Conservation (phyloP, 2,797 vertebrate species). For the Anabacerthia variegaticeps region DNA sequence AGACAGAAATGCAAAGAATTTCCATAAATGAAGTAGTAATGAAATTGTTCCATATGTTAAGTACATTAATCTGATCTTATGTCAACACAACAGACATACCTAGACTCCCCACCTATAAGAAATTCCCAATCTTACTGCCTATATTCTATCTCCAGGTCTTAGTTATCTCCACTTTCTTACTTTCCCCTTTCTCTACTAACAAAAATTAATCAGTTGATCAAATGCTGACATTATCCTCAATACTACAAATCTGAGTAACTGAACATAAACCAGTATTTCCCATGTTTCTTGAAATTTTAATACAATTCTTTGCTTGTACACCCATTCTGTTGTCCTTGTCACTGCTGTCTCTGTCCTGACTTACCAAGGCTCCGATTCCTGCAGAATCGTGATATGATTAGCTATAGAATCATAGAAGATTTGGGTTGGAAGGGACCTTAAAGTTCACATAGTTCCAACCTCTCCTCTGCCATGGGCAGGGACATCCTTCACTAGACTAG, state of each 20-base stretch:
- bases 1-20: not conserved
- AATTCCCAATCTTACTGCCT: not conserved
- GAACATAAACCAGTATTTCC: not conserved
- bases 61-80: not conserved
- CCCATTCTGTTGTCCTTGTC: not conserved
- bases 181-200: not conserved
- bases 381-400: not conserved
- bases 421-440: not conserved
- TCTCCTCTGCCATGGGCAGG: not conserved
- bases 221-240: not conserved
- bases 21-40: not conserved
- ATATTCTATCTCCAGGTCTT: not conserved
- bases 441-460: not conserved
- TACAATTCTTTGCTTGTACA: not conserved
- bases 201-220: not conserved
- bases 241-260: not conserved
- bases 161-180: not conserved
- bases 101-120: not conserved
- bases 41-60: not conserved
- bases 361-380: not conserved
- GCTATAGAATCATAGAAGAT: not conserved
- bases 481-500: not conserved
- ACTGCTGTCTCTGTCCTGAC: not conserved
- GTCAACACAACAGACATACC: not conserved
- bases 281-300: not conserved